Base-by-base conservation (phyloP, 1,140 invertebrate genomes). In the Trichonephila clavata region DNA sequence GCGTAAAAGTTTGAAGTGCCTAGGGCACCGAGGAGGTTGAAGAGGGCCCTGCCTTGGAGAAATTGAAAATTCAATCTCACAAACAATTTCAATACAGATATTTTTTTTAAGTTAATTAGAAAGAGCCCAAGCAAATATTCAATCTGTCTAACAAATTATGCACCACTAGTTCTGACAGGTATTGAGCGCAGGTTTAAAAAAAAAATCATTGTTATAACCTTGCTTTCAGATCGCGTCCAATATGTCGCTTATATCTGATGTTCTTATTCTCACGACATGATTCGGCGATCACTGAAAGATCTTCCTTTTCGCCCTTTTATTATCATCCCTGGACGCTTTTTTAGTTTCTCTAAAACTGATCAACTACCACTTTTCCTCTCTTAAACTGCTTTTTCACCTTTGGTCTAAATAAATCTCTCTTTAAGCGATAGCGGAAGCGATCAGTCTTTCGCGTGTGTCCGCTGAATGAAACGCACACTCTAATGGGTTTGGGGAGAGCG, bases 391-490 rank as follows among this genome's bases (percentile, higher is more conserved):
- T 77, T 32, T 77, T 18, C 68, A 77, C 24, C 68, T 32, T 27
- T 77, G 71, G 32, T 77, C 71, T 77, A 77, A 39, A 77, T 77
- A 77, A 39, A 39, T 77, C 32, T 27, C 71, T 32, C 32, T 77
- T 32, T 77, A 71, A 32, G 16, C 71, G 71, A 77, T 77, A 77
- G 27, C 71, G 71, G 71, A 77, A 77, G 71, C 27, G 71, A 77
- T 77, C 71, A 32, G 71, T 77, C 71, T 77, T 77, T 77, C 7
- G 50, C 50, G 50, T 50, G 50, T 16, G 68, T 32, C 32, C 71
- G 71, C 71, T 39, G 71, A 77, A 77, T 77, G 27, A 16, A 77
- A 16, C 32, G 18, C 16, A 39, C 27, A 18, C 32, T 39, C 71
- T 77, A 77, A 77, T 77, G 71, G 68, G 71, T 13, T 39, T 6